Conservation (phyloP, 1,140 invertebrate genomes). For the Asobara japonica region DNA sequence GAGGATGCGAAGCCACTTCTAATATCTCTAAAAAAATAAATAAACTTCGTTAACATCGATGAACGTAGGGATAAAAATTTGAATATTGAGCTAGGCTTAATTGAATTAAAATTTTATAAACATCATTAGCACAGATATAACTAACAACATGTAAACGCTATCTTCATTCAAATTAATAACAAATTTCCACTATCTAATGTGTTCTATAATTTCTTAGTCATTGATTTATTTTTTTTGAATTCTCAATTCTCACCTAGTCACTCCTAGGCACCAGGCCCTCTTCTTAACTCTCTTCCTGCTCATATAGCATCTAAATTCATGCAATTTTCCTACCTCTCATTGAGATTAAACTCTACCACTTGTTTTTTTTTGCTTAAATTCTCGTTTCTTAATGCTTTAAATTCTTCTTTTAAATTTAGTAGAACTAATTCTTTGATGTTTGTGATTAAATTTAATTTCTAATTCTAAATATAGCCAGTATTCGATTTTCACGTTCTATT, state of each 20-base stretch:
- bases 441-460: conserved; percentile 14
- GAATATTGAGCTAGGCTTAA: conserved; percentile 17
- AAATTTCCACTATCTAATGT: conserved; percentile 31
- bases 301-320: conserved; percentile 17
- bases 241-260: not conserved
- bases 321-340: conserved; percentile 20
- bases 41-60: not conserved
- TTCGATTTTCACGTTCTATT: not conserved
- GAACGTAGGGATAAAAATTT: conserved; percentile 5
- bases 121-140: conserved; percentile 32
- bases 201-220: not conserved
- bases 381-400: not conserved
- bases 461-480: not conserved
- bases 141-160: conserved; percentile 35
- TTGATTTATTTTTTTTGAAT: not conserved
- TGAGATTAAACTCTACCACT: conserved; percentile 2
- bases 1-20: not conserved
- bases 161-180: conserved; percentile 34
- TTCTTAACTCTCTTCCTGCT: not conserved
- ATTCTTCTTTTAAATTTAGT: conserved; percentile 2
- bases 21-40: conserved; percentile 11
- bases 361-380: conserved; percentile 19
- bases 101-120: conserved; percentile 34
- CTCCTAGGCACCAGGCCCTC: conserved; percentile 17
- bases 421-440: conserved; percentile 14